Base-by-base conservation (phyloP, 1,140 invertebrate species). In the Zaprionus ghesquierei region DNA sequence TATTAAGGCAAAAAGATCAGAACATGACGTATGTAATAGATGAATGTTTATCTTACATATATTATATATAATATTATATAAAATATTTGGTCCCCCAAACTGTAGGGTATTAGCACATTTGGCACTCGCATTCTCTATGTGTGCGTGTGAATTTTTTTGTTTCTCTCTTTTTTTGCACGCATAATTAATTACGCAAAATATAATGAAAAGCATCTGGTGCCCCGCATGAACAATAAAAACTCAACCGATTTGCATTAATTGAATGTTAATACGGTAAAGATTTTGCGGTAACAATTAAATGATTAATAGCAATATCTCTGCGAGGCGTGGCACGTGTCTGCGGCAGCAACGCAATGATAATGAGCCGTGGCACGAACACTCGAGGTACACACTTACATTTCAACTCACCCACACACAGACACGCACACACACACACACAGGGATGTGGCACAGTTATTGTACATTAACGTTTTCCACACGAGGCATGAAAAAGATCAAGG, bases 241-340 rank as follows among this genome's bases (percentile, higher is more conserved):
- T 75, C 53, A 61, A 77, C 68, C 51, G 74, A 71, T 78, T 75
- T 69, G 66, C 69, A 86, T 81, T 86, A 87, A 85, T 85, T 85
- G 81, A 85, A 81, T 81, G 78, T 85, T 86, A 85, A 85, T 81
- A 71, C 53, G 82, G 41, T 59, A 38, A 38, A 62, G 81, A 71
- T 75, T 71, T 71, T 56, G 81, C 53, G 74, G 81, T 65, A 49
- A 81, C 75, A 86, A 86, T 81, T 86, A 86, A 85, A 85, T 85
- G 78, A 85, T 85, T 81, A 81, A 75, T 86, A 71, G 64, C 68
- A 69, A 58, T 60, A 60, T 53, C 51, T 69, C 44, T 58, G 38
- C 9, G 29, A 4, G 27, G 22, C 29, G 1, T 18, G 10, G 29
- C 20, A 13, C 9, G 35, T 58, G 53, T 58, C 33, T 46, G 9